These are phyloP conservation scores for Mastigias papua DNA, from an alignment of 30 jellyfish, hydroid and myxozoan genomes.

Conservation along the genomic window DNA sequence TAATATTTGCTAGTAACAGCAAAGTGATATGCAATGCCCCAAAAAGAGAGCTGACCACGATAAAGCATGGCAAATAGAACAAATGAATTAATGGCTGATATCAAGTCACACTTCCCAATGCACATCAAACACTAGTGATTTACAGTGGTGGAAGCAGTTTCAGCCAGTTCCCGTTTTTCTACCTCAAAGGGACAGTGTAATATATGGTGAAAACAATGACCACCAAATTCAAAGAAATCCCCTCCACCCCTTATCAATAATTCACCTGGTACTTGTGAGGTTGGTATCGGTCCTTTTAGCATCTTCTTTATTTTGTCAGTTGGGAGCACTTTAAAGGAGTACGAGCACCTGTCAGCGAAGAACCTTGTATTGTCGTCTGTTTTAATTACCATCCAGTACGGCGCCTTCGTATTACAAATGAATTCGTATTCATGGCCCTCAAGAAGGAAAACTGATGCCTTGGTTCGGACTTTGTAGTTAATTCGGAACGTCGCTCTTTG, in stretches of 20 bases:
- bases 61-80: too few species aligned
- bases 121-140: too few species aligned
- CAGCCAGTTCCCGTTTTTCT: too few species aligned
- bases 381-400: constrained; percentile 30
- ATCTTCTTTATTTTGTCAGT: constrained; percentile 21
- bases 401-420: constrained; percentile 36
- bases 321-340: constrained; percentile 9
- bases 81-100: too few species aligned
- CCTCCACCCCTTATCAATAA: background rate
- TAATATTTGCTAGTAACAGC: too few species aligned
- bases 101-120: too few species aligned
- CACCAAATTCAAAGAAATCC: too few species aligned
- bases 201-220: background rate
- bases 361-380: constrained; percentile 71
- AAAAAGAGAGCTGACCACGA: too few species aligned
- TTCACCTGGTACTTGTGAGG: background rate
- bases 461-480: constrained; percentile 66
- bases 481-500: constrained; percentile 54
- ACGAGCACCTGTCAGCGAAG: constrained; percentile 79
- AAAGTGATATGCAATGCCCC: too few species aligned
- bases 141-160: too few species aligned
- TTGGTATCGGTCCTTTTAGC: constrained; percentile 2
- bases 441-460: constrained; percentile 41
- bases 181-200: too few species aligned
- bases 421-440: constrained; percentile 69